These are phyloP conservation scores for Phycodurus eques DNA, from an alignment of 2,113 vertebrate genomes.

Conservation along the genomic window DNA sequence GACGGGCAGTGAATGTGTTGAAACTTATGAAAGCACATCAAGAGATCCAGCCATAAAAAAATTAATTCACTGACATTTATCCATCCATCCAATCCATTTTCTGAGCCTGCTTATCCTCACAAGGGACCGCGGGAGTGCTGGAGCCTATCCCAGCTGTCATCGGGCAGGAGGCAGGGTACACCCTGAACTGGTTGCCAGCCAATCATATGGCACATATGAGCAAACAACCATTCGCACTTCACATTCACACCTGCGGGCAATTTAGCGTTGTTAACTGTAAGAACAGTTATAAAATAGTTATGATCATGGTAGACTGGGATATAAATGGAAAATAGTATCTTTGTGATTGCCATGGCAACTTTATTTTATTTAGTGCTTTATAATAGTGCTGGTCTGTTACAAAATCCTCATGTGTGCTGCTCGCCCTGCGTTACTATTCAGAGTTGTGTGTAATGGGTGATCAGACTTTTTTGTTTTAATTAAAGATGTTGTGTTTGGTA, in stretches of 20 bases:
- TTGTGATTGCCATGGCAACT: conserved; percentile 9
- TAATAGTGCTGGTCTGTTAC: neutral
- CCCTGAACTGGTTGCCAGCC: too few relatives aligned
- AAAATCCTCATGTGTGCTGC: neutral
- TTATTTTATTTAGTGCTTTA: conserved; percentile 1
- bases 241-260: too few relatives aligned
- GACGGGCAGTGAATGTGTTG: too few relatives aligned
- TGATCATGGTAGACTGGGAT: neutral
- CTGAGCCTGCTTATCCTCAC: too few relatives aligned
- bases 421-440: neutral
- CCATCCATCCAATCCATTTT: neutral
- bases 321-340: neutral
- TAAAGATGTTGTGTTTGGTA: neutral
- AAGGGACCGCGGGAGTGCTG: too few relatives aligned
- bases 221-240: too few relatives aligned
- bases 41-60: neutral
- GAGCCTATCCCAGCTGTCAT: too few relatives aligned
- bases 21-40: neutral
- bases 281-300: neutral
- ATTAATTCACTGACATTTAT: neutral
- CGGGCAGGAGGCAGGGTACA: too few relatives aligned
- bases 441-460: neutral
- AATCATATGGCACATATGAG: too few relatives aligned
- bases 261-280: neutral
- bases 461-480: neutral